These are phyloP conservation scores for Pantherophis guttatus DNA, from an alignment of 2,113 vertebrate species.

Conservation along the genomic window DNA sequence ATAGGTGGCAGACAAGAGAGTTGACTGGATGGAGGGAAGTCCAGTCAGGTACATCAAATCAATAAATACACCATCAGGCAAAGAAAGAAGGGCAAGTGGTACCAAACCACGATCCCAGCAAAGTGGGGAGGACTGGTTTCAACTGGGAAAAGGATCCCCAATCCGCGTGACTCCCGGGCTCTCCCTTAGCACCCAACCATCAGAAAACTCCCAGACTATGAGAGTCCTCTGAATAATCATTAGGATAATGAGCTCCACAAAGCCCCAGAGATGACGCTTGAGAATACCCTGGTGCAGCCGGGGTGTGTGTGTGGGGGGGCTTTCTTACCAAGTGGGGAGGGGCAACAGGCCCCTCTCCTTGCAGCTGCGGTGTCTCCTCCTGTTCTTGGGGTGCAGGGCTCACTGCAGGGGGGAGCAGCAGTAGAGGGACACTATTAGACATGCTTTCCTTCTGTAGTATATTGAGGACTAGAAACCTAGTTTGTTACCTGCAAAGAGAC, in stretches of 20 bases:
- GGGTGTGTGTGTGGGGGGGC: no score
- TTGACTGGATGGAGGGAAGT: neutral
- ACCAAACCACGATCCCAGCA: neutral
- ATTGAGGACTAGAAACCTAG: neutral
- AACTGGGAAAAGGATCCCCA: neutral
- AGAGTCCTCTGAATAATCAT: neutral
- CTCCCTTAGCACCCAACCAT: neutral
- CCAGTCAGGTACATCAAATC: neutral
- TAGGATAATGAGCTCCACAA: neutral
- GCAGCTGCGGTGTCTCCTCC: rapidly evolving
- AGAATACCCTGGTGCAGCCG: neutral
- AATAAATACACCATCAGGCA: neutral
- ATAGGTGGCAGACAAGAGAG: neutral
- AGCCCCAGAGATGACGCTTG: neutral
- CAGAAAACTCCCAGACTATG: neutral
- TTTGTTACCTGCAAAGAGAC: neutral
- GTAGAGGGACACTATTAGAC: neutral
- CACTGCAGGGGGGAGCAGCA: neutral
- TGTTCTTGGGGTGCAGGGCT: neutral
- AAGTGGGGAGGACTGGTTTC: neutral
- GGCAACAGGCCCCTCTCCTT: no score
- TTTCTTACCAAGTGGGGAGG: neutral
- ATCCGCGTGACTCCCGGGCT: neutral
- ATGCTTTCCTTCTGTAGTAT: neutral
- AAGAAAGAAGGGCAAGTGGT: neutral